These are phyloP conservation scores for Ptyas mucosa DNA, from an alignment of 2,113 vertebrate species.

Conservation along the genomic window DNA sequence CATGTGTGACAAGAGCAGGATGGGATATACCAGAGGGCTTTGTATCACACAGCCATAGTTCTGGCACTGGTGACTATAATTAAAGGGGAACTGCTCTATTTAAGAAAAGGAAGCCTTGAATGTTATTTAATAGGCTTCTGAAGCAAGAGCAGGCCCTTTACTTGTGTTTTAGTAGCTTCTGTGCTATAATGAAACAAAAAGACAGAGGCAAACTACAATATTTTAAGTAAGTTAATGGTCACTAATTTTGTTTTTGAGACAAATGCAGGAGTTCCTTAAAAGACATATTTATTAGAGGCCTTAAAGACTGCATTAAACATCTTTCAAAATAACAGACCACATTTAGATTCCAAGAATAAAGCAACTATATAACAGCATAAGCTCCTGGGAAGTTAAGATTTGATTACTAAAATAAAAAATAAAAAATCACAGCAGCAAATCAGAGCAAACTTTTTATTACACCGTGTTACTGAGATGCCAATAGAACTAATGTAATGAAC, in stretches of 20 bases:
- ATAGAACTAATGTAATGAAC: background rate
- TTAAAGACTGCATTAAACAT: background rate
- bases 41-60: slow-evolving; percentile 54
- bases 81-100: slow-evolving; percentile 58
- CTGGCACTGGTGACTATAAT: slow-evolving; percentile 59
- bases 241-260: background rate
- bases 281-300: background rate
- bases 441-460: background rate
- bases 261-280: background rate
- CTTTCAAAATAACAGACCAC: background rate
- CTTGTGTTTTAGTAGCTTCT: background rate
- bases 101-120: slow-evolving; percentile 34
- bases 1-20: slow-evolving; percentile 45
- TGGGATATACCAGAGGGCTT: slow-evolving; percentile 62
- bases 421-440: background rate
- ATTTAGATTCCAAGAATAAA: background rate
- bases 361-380: background rate
- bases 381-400: background rate
- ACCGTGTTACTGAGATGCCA: background rate
- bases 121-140: slow-evolving; percentile 7
- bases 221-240: background rate
- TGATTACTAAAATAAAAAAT: background rate
- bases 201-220: background rate
- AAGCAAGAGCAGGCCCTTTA: background rate
- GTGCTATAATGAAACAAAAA: background rate